Base-by-base conservation (phyloP, 2,113 vertebrate species). In the Dipodomys merriami region DNA sequence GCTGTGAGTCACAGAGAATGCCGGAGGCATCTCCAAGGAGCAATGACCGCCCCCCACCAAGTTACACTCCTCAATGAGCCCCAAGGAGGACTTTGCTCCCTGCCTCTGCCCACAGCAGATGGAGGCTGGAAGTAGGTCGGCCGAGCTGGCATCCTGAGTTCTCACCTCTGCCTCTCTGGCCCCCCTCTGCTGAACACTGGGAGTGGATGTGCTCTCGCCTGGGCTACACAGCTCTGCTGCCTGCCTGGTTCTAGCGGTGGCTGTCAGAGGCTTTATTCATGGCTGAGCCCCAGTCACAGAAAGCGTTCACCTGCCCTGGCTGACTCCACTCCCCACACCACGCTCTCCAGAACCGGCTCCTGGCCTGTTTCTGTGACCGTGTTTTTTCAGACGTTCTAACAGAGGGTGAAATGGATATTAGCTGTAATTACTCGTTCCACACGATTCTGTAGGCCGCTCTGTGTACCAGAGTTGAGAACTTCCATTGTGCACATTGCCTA, bases 341-440 rank as follows among this genome's bases (percentile, higher is more conserved):
- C 65, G 94, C 95, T 97, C 95, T 92, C 95, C 0, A 83, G 97
- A 97, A 96, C 96, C 95, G 68, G 97, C 97, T 97, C 97, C 96
- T 71, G 88, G 94, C 96, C 97, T 94, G 69, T 95, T 96, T 95
- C 96, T 83, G 35, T 93, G 97, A 98, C 53, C 98, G 98, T 97
- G 96, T 98, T 98, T 98, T 98, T 97, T 96, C 97, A 97, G 96
- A 97, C 93, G 78, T 96, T 98, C 97, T 97, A 96, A 97, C 96
- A 97, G 97, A 96, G 94, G 96, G 96, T 84, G 96, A 97, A 97
- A 97, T 98, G 97, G 97, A 97, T 98, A 98, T 98, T 97, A 97
- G 96, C 98, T 95, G 97, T 98, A 98, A 98, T 98, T 98, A 98
- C 97, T 97, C 97, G 98, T 98, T 97, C 97, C 29, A 0, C 95